A percentile compares a stretch with the other conserved stretches of the same genome.
Evolutionary conservation across 2,888 invertebrate species (phyloP).

Genomic region (Hemaris fuciformis): DNA sequence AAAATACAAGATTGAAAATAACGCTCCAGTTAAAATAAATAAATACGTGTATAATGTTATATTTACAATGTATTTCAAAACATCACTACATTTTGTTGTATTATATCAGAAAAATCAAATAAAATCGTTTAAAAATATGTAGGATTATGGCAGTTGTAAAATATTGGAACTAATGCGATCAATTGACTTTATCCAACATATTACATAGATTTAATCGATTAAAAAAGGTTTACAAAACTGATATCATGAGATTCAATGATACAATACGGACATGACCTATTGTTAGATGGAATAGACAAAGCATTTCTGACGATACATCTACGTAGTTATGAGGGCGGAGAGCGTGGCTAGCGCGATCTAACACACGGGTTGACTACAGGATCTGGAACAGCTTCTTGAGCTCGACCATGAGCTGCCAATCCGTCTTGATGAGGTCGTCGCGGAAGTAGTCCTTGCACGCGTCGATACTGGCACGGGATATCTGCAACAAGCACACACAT

Average conservation of each 20-base stretch:
- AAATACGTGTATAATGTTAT: conserved; percentile 35
- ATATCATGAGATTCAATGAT: conserved; percentile 54
- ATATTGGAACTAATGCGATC: neutral
- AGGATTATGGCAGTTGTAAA: neutral
- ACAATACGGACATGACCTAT: conserved; percentile 39
- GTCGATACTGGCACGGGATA: conserved; percentile 98
- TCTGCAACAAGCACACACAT: conserved; percentile 83
- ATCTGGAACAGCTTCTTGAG: conserved; percentile 98
- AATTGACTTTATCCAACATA: conserved; percentile 12
- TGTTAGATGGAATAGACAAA: conserved; percentile 68
- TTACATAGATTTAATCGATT: conserved; percentile 1
- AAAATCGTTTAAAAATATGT: neutral
- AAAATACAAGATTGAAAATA: conserved; percentile 2
- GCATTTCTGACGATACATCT: conserved; percentile 20
- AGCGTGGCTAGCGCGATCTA: conserved; percentile 39
- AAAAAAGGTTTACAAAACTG: conserved; percentile 18
- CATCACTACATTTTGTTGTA: neutral
- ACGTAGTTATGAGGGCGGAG: conserved; percentile 38
- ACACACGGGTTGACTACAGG: conserved; percentile 81
- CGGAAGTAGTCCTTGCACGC: conserved; percentile 99
- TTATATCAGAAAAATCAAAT: neutral
- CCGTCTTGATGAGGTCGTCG: conserved; percentile 96
- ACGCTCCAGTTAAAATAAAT: conserved; percentile 20
- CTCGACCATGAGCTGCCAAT: conserved; percentile 99
- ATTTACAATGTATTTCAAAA: conserved; percentile 43